These are phyloP conservation scores for Porites evermanni DNA, from an alignment of 92 coral and sea anemone genomes.

Conservation along the genomic window DNA sequence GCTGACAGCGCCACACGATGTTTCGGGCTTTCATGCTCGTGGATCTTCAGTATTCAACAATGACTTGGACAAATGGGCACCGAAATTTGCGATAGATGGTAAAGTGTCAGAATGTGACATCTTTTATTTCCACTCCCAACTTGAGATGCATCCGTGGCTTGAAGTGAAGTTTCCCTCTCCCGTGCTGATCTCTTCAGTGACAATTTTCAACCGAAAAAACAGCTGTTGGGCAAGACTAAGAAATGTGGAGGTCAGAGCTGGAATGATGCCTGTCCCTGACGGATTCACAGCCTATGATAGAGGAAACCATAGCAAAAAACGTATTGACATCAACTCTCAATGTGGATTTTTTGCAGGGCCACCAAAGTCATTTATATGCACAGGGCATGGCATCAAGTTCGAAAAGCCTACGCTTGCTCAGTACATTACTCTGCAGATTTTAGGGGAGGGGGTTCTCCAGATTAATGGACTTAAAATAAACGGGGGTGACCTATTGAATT, in stretches of 20 bases:
- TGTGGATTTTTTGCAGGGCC: conserved; percentile 1
- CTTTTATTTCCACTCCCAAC: neutral
- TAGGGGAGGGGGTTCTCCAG: neutral
- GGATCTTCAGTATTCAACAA: neutral
- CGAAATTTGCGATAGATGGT: conserved; percentile 17
- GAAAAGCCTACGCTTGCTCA: neutral
- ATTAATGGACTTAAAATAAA: neutral
- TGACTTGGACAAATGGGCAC: neutral
- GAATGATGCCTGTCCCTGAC: neutral
- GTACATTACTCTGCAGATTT: conserved; percentile 6
- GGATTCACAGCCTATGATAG: neutral
- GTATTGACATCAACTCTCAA: neutral
- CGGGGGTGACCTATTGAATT: neutral
- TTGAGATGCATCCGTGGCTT: conserved; percentile 22
- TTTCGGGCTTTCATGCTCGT: neutral
- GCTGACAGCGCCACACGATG: neutral
- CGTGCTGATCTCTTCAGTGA: neutral
- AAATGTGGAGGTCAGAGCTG: conserved; percentile 4
- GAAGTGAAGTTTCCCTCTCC: conserved; percentile 31
- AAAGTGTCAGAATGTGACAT: neutral
- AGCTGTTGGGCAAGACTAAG: neutral
- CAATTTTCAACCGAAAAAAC: conserved; percentile 8
- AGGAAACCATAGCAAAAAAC: neutral
- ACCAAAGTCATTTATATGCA: neutral
- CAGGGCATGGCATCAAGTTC: neutral